Evolutionary conservation across 2,113 vertebrate genomes (phyloP).

Genomic region (Hydropotes inermis): DNA sequence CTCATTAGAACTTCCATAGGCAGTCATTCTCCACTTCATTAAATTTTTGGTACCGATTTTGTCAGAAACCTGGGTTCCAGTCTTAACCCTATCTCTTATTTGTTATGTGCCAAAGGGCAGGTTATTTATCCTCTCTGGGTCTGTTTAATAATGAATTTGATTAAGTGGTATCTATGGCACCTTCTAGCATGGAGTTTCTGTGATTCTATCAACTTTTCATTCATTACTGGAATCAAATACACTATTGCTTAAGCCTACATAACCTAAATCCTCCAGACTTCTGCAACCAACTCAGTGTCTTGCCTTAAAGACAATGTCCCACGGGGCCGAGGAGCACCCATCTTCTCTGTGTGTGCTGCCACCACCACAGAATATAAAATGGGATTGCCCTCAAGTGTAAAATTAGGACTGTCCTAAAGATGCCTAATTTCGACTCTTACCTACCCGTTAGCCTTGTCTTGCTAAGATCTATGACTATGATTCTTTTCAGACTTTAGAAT

Average conservation of each 20-base stretch:
- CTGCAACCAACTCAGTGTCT: not conserved
- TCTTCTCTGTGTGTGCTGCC: not conserved
- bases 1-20: not conserved
- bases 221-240: not conserved
- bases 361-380: not conserved
- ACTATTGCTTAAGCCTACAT: not conserved
- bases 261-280: not conserved
- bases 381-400: not conserved
- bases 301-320: not conserved
- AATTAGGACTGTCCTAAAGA: not conserved
- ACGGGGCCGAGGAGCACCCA: not conserved
- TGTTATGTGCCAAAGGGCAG: not conserved
- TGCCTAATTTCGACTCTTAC: not conserved
- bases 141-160: not conserved
- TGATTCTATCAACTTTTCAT: slow-evolving; percentile 10
- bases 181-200: not conserved
- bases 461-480: not conserved
- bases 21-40: not conserved
- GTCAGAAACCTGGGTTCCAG: not conserved
- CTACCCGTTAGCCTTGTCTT: not conserved
- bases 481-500: not conserved
- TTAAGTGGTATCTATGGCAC: not conserved
- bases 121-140: not conserved
- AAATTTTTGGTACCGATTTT: not conserved
- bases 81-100: not conserved